These are phyloP conservation scores for Semaprochilodus insignis DNA, from an alignment of 2,797 vertebrate species.

Conservation along the genomic window DNA sequence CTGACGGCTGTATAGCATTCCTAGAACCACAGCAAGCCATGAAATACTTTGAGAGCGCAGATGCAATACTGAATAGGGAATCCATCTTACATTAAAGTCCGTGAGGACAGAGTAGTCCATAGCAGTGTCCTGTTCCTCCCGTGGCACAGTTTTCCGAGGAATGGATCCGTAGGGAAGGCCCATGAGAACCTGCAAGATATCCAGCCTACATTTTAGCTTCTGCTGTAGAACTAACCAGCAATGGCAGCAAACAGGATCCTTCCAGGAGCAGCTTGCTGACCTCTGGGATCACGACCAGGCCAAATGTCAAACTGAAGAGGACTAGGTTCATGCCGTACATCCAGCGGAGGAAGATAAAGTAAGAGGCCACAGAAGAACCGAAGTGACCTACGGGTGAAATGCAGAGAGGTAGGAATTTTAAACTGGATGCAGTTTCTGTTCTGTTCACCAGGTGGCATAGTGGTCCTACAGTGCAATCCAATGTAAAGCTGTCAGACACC, in stretches of 20 bases:
- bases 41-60: neutral
- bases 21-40: neutral
- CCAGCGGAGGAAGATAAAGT: constrained; percentile 98
- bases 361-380: constrained; percentile 96
- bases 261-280: constrained; percentile 69
- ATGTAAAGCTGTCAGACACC: too few relatives aligned
- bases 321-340: constrained; percentile 99
- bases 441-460: constrained; percentile 15
- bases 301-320: constrained; percentile 96
- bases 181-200: constrained; percentile 84
- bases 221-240: neutral
- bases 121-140: constrained; percentile 86
- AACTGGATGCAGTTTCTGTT: neutral
- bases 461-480: neutral
- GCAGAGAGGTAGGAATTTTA: neutral
- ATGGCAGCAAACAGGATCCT: neutral
- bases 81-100: constrained; percentile 90
- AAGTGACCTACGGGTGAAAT: constrained; percentile 87
- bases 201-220: neutral
- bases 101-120: constrained; percentile 97
- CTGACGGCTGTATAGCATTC: too few relatives aligned
- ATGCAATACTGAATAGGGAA: neutral
- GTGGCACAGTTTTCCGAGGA: constrained; percentile 94
- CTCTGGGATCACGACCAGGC: constrained; percentile 97
- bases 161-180: constrained; percentile 93